Evolutionary conservation across 92 coral and sea anemone species (phyloP), one percentile per base, ranked within the genome.

Genomic region (Epizoanthus stellaris): DNA sequence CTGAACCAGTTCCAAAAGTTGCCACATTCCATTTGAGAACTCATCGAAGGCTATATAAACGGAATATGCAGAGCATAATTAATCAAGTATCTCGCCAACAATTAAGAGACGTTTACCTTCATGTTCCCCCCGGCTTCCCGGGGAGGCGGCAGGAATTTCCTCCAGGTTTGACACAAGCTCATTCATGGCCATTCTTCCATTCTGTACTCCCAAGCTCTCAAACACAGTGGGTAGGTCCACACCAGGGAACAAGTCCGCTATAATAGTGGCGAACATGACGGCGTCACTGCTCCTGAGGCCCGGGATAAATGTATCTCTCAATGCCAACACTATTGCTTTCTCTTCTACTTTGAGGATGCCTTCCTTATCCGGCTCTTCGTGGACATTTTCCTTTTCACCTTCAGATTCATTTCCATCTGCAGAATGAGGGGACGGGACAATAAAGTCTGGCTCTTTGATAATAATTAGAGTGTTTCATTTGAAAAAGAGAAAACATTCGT

Each of bases 301-400:
- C 3, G 98, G 99, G 77, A 97, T 88, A 91, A 87, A 94, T 5
- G 95, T 88, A 82, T 97, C 99, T 20, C 99, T 85, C 56, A 93
- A 81, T 47, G 97, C 95, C 56, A 95, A 85, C 8, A 97, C 97
- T 2, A 97, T 82, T 0, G 95, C 98, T 54, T 75, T 85, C 82
- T 97, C 95, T 77, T 97, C 99, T 7, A 93, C 80, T 71, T 80
- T 88, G 10, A 84, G 91, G 40, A 71, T 72, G 40, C 80, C 82
- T 70, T 75, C 82, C 49, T 82, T 88, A 3, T 88, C 93, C 6
- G 64, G 67, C 39, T 21, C 71, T 11, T 69, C 34, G 57, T 83
- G 90, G 13, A 73, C 59, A 66, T 47, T 39, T 40, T 76, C 67
- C 19, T 38, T 45, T 79, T 63, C 83, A 40, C 7, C 53, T 21